These are phyloP conservation scores for Glareola pratincola DNA, from an alignment of 2,113 vertebrate genomes.

Conservation along the genomic window DNA sequence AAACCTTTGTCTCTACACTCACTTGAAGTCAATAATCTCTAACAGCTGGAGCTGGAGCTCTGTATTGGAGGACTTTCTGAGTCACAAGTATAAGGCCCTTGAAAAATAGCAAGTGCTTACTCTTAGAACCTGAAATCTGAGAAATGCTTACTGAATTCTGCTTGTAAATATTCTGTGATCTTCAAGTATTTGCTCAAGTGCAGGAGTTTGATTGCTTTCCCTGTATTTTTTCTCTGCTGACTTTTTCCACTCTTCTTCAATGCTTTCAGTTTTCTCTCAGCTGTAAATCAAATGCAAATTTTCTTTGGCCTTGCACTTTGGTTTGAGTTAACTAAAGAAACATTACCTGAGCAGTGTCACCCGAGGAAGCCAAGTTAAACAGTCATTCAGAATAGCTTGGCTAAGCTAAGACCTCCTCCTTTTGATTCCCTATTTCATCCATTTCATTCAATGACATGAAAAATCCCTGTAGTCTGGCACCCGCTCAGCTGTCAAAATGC, in stretches of 20 bases:
- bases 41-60: conserved; percentile 10
- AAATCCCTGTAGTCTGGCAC: neutral
- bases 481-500: neutral
- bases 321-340: neutral
- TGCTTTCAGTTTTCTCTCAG: neutral
- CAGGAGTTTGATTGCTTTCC: neutral
- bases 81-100: neutral
- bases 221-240: neutral
- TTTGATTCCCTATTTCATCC: neutral
- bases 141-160: neutral
- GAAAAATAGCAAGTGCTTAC: neutral
- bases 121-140: neutral
- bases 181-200: conserved; percentile 11
- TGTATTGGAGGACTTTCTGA: neutral
- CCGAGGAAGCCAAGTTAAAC: neutral
- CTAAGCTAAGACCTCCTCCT: neutral
- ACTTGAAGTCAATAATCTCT: conserved; percentile 30
- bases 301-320: neutral
- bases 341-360: neutral
- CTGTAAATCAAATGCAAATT: neutral
- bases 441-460: neutral
- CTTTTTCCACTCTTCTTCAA: neutral
- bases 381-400: neutral
- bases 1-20: neutral
- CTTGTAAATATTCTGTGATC: conserved; percentile 1